A percentile compares a stretch with the other conserved stretches of the same genome.
These are phyloP conservation scores for Antheraea assamensis DNA, from an alignment of 2,888 invertebrate genomes.

Conservation along the genomic window DNA sequence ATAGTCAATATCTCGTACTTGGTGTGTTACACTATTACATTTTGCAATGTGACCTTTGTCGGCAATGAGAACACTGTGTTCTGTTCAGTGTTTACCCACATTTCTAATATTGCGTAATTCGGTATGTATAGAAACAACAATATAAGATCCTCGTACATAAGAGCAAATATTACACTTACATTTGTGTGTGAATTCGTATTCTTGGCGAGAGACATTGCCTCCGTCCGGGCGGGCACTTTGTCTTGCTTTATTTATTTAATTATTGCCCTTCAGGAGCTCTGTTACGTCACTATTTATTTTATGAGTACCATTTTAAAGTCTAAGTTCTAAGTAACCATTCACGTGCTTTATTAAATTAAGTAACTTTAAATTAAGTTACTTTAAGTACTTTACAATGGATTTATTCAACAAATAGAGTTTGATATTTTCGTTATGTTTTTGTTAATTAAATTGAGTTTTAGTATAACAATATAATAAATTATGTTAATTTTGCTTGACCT, in stretches of 20 bases:
- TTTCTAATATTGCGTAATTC: constrained; percentile 4
- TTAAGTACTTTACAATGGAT: neutral
- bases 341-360: neutral
- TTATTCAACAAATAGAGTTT: too few species aligned
- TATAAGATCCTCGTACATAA: neutral
- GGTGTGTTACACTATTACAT: neutral
- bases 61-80: neutral
- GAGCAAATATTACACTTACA: constrained; percentile 7
- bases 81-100: constrained; percentile 7
- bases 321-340: neutral
- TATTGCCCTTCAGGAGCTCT: neutral
- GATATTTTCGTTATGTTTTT: neutral
- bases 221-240: constrained; percentile 3
- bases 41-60: constrained; percentile 2
- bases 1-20: neutral
- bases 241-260: constrained; percentile 20
- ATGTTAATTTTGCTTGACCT: too few species aligned
- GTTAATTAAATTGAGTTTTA: neutral
- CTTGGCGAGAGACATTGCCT: constrained; percentile 33
- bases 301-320: neutral
- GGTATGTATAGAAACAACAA: neutral
- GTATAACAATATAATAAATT: neutral
- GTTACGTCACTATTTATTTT: neutral
- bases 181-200: constrained; percentile 13
- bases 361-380: too few species aligned